These are phyloP conservation scores for Falcaria lacertinaria DNA, from an alignment of 2,888 invertebrate species.

Conservation along the genomic window DNA sequence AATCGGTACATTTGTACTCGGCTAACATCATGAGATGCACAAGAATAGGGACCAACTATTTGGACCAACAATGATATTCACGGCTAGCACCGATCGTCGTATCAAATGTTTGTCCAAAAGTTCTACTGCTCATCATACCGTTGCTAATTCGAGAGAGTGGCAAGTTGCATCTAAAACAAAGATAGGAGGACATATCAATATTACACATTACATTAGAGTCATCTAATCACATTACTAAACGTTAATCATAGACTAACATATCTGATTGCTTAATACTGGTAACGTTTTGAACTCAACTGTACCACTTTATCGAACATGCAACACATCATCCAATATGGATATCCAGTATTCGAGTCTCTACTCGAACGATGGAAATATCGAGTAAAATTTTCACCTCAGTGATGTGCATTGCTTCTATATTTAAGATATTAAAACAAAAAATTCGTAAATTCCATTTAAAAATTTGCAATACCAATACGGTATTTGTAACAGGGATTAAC, in stretches of 20 bases:
- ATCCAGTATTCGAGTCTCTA: too few species aligned
- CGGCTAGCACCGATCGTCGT: constrained; percentile 38
- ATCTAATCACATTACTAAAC: constrained; percentile 7
- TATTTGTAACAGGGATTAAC: too few species aligned
- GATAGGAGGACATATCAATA: too few species aligned
- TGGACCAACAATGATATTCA: constrained; percentile 7
- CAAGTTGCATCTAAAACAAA: constrained; percentile 18
- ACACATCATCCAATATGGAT: neutral
- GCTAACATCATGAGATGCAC: constrained; percentile 47
- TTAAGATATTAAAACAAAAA: too few species aligned
- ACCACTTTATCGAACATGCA: neutral
- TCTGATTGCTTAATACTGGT: neutral
- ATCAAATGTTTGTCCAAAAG: constrained; percentile 37
- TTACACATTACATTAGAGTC: too few species aligned
- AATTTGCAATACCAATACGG: too few species aligned
- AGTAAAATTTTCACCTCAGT: too few species aligned
- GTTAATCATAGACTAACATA: too few species aligned
- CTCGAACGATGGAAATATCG: too few species aligned
- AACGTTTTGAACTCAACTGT: neutral
- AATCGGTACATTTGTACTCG: constrained; percentile 47
- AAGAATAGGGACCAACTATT: constrained; percentile 31
- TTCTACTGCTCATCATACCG: constrained; percentile 40
- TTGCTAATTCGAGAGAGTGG: constrained; percentile 37
- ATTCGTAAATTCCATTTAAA: too few species aligned
- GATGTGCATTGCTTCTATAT: too few species aligned